Evolutionary conservation across 2,113 vertebrate species (phyloP).

Genomic region (Gila orcuttii): DNA sequence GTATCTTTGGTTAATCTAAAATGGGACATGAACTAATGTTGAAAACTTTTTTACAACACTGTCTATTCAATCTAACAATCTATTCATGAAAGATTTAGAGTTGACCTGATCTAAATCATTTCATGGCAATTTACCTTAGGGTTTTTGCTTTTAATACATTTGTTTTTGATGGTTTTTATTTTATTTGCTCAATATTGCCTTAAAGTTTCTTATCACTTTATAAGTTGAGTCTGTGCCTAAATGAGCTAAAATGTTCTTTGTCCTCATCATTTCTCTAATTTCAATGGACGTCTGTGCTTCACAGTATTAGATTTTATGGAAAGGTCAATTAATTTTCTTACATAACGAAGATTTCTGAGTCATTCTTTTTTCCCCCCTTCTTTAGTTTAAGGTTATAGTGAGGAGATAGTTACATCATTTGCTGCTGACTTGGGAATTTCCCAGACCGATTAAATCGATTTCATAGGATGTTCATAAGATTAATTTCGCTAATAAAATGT

Average conservation of each 20-base stretch:
- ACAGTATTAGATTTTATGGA: not conserved
- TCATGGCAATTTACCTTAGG: not conserved
- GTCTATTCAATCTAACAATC: not conserved
- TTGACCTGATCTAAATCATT: not conserved
- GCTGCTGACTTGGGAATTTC: slow-evolving; percentile 22
- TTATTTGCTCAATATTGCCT: not conserved
- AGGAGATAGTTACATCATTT: slow-evolving; percentile 9
- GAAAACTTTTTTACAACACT: not conserved
- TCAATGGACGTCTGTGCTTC: not conserved
- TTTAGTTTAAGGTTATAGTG: not conserved
- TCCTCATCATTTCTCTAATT: not conserved
- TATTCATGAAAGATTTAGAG: not conserved
- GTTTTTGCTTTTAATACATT: not conserved
- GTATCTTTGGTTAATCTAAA: not conserved
- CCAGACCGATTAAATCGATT: not conserved
- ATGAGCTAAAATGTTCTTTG: not conserved
- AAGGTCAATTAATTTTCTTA: not conserved
- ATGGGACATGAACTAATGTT: not conserved
- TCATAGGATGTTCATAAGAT: not conserved
- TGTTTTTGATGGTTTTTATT: not conserved
- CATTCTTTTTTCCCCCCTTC: not conserved
- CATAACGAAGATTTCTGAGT: slow-evolving; percentile 8
- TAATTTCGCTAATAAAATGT: not conserved
- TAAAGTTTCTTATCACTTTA: not conserved
- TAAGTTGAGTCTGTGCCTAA: not conserved